Evolutionary conservation across 35 echinoderm and acorn worm genomes (phyloP).

Genomic region (Patiria miniata): DNA sequence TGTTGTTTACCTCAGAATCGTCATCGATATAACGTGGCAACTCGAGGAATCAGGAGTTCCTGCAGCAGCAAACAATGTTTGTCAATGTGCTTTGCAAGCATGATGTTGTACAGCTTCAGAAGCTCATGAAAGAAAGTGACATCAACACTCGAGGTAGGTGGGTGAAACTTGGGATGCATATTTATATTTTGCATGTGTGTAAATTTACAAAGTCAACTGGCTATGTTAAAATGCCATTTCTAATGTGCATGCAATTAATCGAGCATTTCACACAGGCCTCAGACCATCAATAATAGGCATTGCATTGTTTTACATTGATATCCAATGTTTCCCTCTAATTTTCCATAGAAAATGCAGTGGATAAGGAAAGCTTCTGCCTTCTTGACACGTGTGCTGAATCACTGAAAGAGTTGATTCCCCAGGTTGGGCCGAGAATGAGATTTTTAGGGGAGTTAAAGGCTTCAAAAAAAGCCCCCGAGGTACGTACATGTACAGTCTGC

Average conservation of each 20-base stretch:
- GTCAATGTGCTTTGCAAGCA: not conserved
- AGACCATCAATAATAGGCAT: too few relatives aligned
- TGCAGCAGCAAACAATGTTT: not conserved
- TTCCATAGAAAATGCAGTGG: not conserved
- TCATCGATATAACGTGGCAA: not conserved
- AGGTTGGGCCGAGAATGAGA: not conserved
- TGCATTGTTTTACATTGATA: too few relatives aligned
- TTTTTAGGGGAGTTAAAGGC: not conserved
- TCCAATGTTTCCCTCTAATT: too few relatives aligned
- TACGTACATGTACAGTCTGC: not conserved
- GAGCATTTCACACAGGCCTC: too few relatives aligned
- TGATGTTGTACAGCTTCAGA: not conserved
- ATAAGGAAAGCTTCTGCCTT: not conserved
- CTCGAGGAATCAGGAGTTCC: not conserved
- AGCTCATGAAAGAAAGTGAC: not conserved
- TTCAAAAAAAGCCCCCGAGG: not conserved
- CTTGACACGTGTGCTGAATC: not conserved
- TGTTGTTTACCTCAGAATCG: not conserved
- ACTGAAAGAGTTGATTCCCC: slow-evolving; percentile 3
- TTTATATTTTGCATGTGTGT: too few relatives aligned
- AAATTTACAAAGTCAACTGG: too few relatives aligned
- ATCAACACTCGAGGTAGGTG: not conserved
- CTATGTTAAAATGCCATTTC: too few relatives aligned
- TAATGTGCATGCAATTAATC: too few relatives aligned
- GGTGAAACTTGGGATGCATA: too few relatives aligned